phyloP scores from a whole-genome alignment of 2,888 invertebrate genomes.

The Chloroclystis v-ata region DNA sequence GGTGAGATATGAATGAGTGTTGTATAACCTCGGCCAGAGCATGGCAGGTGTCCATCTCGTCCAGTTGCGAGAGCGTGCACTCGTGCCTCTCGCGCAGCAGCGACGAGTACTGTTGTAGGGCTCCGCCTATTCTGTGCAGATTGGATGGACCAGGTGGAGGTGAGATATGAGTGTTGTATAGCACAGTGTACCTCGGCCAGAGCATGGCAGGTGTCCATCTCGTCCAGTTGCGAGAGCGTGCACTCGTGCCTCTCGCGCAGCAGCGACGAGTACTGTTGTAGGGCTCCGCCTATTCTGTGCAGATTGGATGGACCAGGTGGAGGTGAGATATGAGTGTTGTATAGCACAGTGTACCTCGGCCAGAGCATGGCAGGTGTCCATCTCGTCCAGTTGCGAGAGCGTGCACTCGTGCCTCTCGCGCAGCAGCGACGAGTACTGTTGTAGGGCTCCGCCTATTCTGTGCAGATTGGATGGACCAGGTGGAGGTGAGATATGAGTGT shows the following conservation, averaged over 20 bases:
- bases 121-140: conserved; percentile 45
- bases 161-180: no score
- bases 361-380: conserved; percentile 60
- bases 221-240: conserved; percentile 39
- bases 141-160: no score
- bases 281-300: conserved; percentile 43
- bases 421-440: conserved; percentile 45
- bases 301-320: no score
- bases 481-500: no score
- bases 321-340: no score
- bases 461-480: conserved; percentile 49
- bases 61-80: conserved; percentile 39
- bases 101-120: conserved; percentile 41
- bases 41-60: conserved; percentile 57
- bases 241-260: conserved; percentile 35
- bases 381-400: conserved; percentile 39
- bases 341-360: conserved; percentile 68
- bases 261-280: conserved; percentile 43
- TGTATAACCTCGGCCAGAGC: conserved; percentile 70
- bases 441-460: conserved; percentile 42
- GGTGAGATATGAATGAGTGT: no score
- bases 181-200: conserved; percentile 72
- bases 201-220: conserved; percentile 60
- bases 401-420: conserved; percentile 35
- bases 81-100: conserved; percentile 37